Evolutionary conservation across 2,113 vertebrate species (phyloP), one percentile per base, ranked within the genome.

Genomic region (Isurus oxyrinchus): DNA sequence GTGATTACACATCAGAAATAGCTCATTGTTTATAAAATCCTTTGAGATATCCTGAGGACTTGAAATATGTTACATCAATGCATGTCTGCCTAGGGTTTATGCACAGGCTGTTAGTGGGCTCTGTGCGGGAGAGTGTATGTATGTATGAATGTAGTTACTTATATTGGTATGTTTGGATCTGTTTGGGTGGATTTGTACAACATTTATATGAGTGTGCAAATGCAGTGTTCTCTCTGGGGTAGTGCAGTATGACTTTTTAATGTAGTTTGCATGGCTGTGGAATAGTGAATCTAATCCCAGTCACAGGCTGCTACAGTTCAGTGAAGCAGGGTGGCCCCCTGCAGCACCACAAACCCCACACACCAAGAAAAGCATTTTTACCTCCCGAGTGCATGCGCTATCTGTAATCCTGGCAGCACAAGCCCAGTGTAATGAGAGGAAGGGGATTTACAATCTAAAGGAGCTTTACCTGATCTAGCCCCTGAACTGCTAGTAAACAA

Each of bases 241-340:
- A 72, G 67, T 55, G 67, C 63, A 66, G 63, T 0, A 69, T 31
- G 94, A 35, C 67, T 55, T 31, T 72, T 59, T 5, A 72, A 76
- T 11, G 21, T 95, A 19, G 6, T 7, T 21, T 63, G 90, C 35
- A 63, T 40, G 53, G 87, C 87, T 97, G 96, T 97, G 0, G 0
- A 79, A 96, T 95, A 97, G 96, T 96, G 97, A 96, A 97, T 96
- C 97, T 96, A 76, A 96, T 95, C 96, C 96, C 97, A 97, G 97
- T 97, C 97, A 95, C 96, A 97, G 96, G 97, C 97, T 97, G 96
- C 97, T 97, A 97, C 97, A 97, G 97, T 97, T 97, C 97, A 98
- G 97, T 97, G 97, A 97, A 97, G 97, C 97, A 97, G 97, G 97
- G 97, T 97, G 97, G 97, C 97, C 97, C 97, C 97, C 97, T 98